Evolutionary conservation across 2,113 vertebrate species (phyloP).

Genomic region (Ophiodon elongatus): DNA sequence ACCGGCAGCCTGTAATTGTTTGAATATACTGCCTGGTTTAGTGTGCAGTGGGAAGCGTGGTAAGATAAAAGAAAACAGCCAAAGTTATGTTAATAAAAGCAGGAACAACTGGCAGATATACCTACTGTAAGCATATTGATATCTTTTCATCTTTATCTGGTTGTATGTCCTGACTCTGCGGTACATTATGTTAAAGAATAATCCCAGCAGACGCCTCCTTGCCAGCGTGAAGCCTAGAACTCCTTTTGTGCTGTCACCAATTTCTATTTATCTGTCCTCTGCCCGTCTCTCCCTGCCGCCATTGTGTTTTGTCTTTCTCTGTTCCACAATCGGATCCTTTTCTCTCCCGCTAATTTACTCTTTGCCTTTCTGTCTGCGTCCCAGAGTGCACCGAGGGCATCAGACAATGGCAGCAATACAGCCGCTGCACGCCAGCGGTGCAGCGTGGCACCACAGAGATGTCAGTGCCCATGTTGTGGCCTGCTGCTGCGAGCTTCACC

Average conservation of each 20-base stretch:
- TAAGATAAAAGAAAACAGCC: slow-evolving; percentile 3
- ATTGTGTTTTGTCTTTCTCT: slow-evolving; percentile 68
- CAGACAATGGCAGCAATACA: slow-evolving; percentile 71
- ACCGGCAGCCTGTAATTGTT: slow-evolving; percentile 6
- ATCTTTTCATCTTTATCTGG: slow-evolving; percentile 67
- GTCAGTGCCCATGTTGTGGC: slow-evolving; percentile 40
- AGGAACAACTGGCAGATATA: slow-evolving; percentile 35
- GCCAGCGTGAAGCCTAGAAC: slow-evolving; percentile 34
- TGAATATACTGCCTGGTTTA: slow-evolving; percentile 12
- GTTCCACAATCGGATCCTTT: slow-evolving; percentile 68
- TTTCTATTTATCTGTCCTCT: slow-evolving; percentile 51
- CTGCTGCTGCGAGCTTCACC: slow-evolving; percentile 55
- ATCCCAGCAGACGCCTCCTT: slow-evolving; percentile 20
- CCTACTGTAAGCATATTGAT: slow-evolving; percentile 71
- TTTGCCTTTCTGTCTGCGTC: slow-evolving; percentile 51
- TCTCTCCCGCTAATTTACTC: slow-evolving; percentile 52
- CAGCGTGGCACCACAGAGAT: slow-evolving; percentile 67
- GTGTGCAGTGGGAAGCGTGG: background rate
- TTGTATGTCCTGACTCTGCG: slow-evolving; percentile 65
- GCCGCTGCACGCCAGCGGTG: slow-evolving; percentile 60
- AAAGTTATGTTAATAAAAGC: slow-evolving; percentile 18
- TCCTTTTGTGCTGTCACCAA: slow-evolving; percentile 45
- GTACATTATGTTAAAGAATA: slow-evolving; percentile 56
- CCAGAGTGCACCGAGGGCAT: slow-evolving; percentile 68
- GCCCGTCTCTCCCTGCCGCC: slow-evolving; percentile 65